Evolutionary conservation across 2,113 vertebrate species (phyloP), one percentile per base, ranked within the genome.

Genomic region (Cavia porcellus): DNA sequence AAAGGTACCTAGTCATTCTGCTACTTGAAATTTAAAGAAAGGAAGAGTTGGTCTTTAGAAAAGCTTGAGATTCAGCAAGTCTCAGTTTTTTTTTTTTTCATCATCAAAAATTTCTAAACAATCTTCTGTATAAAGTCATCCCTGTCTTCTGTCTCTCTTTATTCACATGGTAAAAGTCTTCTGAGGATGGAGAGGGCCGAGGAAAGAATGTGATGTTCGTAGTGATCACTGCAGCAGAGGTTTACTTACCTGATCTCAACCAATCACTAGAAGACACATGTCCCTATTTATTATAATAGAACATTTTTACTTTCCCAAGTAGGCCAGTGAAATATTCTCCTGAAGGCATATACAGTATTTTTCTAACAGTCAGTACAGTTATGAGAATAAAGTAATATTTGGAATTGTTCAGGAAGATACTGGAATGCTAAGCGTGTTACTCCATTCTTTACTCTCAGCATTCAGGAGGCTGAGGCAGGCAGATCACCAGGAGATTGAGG

Each of bases 321-420:
- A 82, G 0, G 13, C 50, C 59, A 74, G 10, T 66, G 10, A 75
- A 87, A 20, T 64, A 35, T 0, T 64, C 30, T 82, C 74, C 35
- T 70, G 72, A 75, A 92, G 52, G 42, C 3, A 74, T 35, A 57
- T 32, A 13, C 72, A 45, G 72, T 25, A 50, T 85, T 30, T n/a
- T 59, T 70, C 7, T 81, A 61, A 45, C 24, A 10, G 86, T 32
- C 15, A 82, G 1, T 89, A 77, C 32, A 83, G 28, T 61, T 89
- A 79, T 57, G 28, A 94, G 92, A 92, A 93, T 62, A 92, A 93
- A 83, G 4, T 47, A 90, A 32, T 77, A 64, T 66, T 82, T 95
- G 24, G 25, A 32, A 22, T 75, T 85, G 8, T 86, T 28, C 81
- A 95, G 17, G 93, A 68, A 91, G 20, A 93, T 45, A 59, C 75